Evolutionary conservation across 2,797 vertebrate genomes (phyloP), one percentile per base, ranked within the genome.

Genomic region (Poecile montanus): DNA sequence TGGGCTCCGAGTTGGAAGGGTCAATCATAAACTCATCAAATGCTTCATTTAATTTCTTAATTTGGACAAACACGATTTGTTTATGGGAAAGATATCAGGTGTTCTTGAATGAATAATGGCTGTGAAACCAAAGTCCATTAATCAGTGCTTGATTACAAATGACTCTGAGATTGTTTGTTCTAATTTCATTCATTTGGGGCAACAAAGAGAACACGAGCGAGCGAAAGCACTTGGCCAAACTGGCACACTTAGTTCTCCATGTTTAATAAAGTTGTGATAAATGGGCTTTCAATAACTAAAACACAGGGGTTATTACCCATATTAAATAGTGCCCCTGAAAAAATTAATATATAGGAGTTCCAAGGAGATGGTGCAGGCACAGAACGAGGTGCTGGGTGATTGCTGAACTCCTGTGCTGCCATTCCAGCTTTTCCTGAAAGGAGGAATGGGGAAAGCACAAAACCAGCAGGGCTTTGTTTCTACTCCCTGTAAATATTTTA

Each of bases 1-100:
- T 99, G 98, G 98, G 98, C 98, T 97, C 97, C 86, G 97, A 98
- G 98, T 98, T 98, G 97, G 98, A 98, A 98, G 98, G 99, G 99
- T 99, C 99, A 99, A 99, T 99, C 99, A 99, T 99, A 99, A 99
- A 99, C 99, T 99, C 99, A 99, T 99, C 99, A 99, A 99, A 99
- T 98, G 99, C 99, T 99, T 99, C 99, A 99, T 99, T 99, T 99
- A 98, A 99, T 99, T 99, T 99, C 99, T 99, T 99, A 99, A 99
- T 99, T 99, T 99, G 99, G 99, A 99, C 99, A 99, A 99, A 99
- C 99, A 99, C 98, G 98, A 99, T 99, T 99, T 99, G 99, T 99
- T 99, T 99, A 99, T 99, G 99, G 98, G 99, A 99, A 99, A 98
- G 99, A 99, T 99, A 99, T 99, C 99, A 99, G 99, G 99, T 99